A percentile compares a stretch with the other conserved stretches of the same genome.
Conservation (phyloP, 2,797 vertebrate genomes). For the Capromys pilorides region DNA sequence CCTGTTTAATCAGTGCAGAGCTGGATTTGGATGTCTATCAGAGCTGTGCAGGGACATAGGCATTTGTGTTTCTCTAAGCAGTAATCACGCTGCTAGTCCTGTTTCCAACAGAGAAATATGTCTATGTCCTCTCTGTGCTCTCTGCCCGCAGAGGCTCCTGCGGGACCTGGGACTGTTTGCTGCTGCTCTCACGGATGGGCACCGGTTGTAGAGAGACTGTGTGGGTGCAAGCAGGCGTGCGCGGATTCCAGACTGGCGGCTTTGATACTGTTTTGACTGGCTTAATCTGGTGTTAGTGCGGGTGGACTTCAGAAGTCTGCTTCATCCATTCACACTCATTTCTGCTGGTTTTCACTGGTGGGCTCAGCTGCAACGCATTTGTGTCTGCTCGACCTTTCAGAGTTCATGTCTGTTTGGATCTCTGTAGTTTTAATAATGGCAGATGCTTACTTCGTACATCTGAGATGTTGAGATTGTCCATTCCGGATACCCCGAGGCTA, state of each 20-base stretch:
- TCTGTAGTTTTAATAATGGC: not conserved
- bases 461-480: not conserved
- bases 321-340: not conserved
- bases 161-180: not conserved
- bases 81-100: not conserved
- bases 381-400: not conserved
- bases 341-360: not conserved
- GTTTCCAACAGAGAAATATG: not conserved
- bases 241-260: not conserved
- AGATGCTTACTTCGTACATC: not conserved
- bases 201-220: not conserved
- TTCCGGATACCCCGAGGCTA: not conserved
- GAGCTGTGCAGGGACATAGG: not conserved
- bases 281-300: not conserved
- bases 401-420: not conserved
- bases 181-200: not conserved
- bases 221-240: not conserved
- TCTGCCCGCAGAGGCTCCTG: not conserved
- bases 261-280: constrained; percentile 25
- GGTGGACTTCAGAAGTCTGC: not conserved
- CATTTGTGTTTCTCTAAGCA: not conserved
- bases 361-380: not conserved
- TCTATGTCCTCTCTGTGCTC: not conserved
- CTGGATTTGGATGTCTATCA: not conserved
- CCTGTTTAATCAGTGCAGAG: not conserved